Percentiles rank a stretch among this genome's conserved stretches.
phyloP scores from a whole-genome alignment of 2,113 vertebrate species.

The Pomatorhinus ruficollis region DNA sequence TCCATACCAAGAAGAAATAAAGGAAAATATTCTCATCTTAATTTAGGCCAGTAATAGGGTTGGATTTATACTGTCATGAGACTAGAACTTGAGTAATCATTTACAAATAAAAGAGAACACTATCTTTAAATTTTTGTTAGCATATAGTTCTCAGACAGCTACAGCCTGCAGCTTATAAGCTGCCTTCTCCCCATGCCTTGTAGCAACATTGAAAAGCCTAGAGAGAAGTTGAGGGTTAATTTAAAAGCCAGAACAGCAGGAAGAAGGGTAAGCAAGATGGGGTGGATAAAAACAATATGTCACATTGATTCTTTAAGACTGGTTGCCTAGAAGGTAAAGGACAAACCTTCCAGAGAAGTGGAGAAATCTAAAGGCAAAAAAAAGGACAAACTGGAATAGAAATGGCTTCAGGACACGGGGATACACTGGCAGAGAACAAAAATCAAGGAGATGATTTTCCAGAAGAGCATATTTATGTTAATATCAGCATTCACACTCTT shows the following conservation, averaged over 20 bases:
- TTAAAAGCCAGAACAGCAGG: conserved; percentile 6
- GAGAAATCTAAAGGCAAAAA: not conserved
- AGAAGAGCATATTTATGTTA: not conserved
- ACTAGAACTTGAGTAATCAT: not conserved
- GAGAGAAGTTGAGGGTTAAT: not conserved
- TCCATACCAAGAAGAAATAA: not conserved
- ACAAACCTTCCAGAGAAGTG: not conserved
- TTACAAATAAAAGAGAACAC: not conserved
- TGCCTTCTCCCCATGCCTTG: not conserved
- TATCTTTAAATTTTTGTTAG: not conserved
- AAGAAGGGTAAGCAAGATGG: not conserved
- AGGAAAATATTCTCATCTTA: not conserved
- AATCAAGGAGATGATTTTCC: not conserved
- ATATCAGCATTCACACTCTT: not conserved
- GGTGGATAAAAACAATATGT: conserved; percentile 3
- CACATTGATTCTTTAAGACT: conserved; percentile 9
- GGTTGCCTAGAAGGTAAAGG: not conserved
- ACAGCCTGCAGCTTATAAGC: not conserved
- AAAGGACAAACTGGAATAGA: not conserved
- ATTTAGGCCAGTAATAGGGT: not conserved
- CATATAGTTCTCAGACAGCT: not conserved
- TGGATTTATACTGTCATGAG: not conserved
- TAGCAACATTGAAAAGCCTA: not conserved
- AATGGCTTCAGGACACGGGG: not conserved
- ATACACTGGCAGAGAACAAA: not conserved